Evolutionary conservation across 2,113 vertebrate genomes (phyloP), one percentile per base, ranked within the genome.

Genomic region (Oceanites oceanicus): DNA sequence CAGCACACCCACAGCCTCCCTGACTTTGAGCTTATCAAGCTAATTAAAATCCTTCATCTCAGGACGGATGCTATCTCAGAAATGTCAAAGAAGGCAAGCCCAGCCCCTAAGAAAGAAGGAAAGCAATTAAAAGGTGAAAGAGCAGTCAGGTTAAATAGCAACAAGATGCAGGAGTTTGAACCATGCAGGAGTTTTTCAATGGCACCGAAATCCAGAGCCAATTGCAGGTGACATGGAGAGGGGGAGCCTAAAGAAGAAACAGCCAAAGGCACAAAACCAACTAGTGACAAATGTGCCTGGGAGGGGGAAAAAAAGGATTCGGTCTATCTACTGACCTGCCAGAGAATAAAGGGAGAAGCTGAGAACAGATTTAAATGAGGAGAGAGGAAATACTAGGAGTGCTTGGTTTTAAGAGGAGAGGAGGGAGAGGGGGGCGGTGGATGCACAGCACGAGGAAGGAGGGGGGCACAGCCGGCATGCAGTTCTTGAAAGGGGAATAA

Each of bases 11-110:
- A 26, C 88, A 17, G 38, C 88, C 68, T 47, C 44, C 0, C 73
- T 15, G 16, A 25, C 79, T 56, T 30, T 3, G 23, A 80, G 73
- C 68, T 58, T 18, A 17, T 13, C n/a, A 1, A 53, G 75, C 53
- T 67, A 71, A 94, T 95, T 82, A 81, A 76, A 84, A 72, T 13
- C 79, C 84, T 72, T 81, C 74, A 26, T 42, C 92, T 77, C 94
- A 58, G 88, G 79, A 47, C 1, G 7, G 45, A 27, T 40, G 45
- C 84, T 40, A 21, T 59, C 85, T 85, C 50, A 72, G 68, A 75
- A 85, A 78, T 70, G 84, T 75, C 94, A 88, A n/a, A 88, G 63
- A 2, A 0, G 8, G 63, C 42, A 52, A 34, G 30, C n/a, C 27
- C 74, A 20, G 79, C 56, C 58, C 56, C 52, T 66, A 25, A 44